Evolutionary conservation across 2,888 invertebrate genomes (phyloP), one percentile per base, ranked within the genome.

Genomic region (Biston betularia): DNA sequence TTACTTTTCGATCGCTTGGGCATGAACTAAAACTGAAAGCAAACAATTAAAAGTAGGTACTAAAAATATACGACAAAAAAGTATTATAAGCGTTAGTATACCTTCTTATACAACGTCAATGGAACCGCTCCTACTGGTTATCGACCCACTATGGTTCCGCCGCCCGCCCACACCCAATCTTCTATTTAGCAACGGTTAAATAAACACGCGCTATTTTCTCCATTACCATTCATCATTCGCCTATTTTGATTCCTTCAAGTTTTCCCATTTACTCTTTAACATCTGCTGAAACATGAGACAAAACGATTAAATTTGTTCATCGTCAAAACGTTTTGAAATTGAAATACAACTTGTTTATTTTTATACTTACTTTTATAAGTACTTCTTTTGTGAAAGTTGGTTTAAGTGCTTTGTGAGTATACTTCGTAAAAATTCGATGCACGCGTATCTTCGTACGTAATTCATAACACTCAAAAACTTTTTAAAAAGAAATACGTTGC

Each of bases 151-250:
- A 65, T 54, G 59, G 45, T 38, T 35, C 53, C 15, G 49, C 69
- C 70, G 72, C 69, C 78, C 75, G 76, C 74, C 78, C 81, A 67
- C 69, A 57, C 64, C 66, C 66, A 58, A 75, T 68, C 79, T 77
- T 73, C 79, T 78, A 83, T 84, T 84, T 83, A 81, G 77, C 78
- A 78, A 79, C 73, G 75, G 78, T 80, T 82, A 80, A 79, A 79
- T 83, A 76, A 80, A 80, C 79, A 70, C 72, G 71, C 69, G 75
- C 77, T 75, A 74, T 77, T 78, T 79, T 72, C 54, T 33, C 74
- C 72, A 73, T 75, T 70, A 44, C 65, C 63, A 57, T 69, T 71
- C 63, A 68, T 72, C 56, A 69, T 63, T 42, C 58, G 40, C 57
- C 58, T 58, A 58, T 73, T 73, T 68, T 73, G 64, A 71, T 64